These are phyloP conservation scores for Ennomos quercinarius DNA, from an alignment of 2,888 invertebrate species.

Conservation along the genomic window DNA sequence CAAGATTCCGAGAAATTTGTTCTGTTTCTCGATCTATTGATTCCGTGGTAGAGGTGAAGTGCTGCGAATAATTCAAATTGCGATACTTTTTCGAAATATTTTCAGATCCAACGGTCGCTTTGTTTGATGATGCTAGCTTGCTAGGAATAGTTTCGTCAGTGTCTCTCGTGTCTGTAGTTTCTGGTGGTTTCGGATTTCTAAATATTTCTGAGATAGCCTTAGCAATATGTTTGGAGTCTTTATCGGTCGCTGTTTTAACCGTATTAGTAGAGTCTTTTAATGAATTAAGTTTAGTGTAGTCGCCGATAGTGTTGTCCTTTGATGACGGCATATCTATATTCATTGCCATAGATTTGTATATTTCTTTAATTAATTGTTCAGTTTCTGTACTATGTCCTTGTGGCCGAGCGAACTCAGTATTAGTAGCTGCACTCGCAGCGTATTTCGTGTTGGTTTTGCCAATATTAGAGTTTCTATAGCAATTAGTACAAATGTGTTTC, in stretches of 20 bases:
- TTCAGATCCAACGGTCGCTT: constrained; percentile 33
- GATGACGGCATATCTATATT: constrained; percentile 47
- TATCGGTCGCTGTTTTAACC: constrained; percentile 35
- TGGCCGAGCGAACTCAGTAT: constrained; percentile 53
- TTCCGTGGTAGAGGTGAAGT: constrained; percentile 9
- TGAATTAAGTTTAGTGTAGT: constrained; percentile 5
- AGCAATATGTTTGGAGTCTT: constrained; percentile 35
- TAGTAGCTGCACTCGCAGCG: constrained; percentile 57
- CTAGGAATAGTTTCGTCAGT: constrained; percentile 40
- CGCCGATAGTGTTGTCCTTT: constrained; percentile 13
- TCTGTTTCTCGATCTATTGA: constrained; percentile 19
- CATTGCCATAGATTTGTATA: constrained; percentile 72
- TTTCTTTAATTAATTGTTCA: constrained; percentile 72
- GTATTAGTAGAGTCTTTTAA: constrained; percentile 20
- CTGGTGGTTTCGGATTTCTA: constrained; percentile 43
- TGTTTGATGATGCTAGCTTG: constrained; percentile 36
- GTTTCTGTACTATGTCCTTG: constrained; percentile 60
- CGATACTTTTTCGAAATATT: constrained; percentile 28
- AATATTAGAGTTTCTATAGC: constrained; percentile 48
- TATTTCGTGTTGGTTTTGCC: constrained; percentile 15
- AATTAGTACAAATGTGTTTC: constrained; percentile 54
- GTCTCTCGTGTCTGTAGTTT: constrained; percentile 41
- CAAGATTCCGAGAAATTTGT: constrained; percentile 14
- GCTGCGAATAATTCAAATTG: constrained; percentile 6
- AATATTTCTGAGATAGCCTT: constrained; percentile 52